Conservation (phyloP, 2,797 vertebrate genomes). For the Carapus acus region DNA sequence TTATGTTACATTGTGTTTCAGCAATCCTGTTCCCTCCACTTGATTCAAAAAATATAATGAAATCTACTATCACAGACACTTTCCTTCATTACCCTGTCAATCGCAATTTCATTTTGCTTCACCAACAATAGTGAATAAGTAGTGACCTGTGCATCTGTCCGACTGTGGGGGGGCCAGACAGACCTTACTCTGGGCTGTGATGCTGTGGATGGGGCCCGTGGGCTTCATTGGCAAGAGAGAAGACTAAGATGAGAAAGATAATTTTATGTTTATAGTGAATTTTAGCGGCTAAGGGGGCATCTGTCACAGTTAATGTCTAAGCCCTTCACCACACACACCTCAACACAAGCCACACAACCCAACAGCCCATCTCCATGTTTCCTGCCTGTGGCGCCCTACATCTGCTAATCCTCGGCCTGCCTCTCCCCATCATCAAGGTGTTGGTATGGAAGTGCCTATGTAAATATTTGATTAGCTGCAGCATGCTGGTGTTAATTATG, state of each 20-base stretch:
- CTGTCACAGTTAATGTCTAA: conserved; percentile 71
- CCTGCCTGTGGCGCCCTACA: conserved; percentile 54
- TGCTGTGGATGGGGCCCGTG: no score
- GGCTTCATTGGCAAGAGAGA: no score
- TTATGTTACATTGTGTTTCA: conserved; percentile 8
- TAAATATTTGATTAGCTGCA: conserved; percentile 81
- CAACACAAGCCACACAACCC: no score
- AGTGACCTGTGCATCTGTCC: conserved; percentile 55
- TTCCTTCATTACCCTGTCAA: conserved; percentile 64
- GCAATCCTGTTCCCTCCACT: conserved; percentile 20
- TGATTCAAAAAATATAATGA: conserved; percentile 19
- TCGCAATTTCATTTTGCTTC: conserved; percentile 60
- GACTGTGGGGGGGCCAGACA: no score
- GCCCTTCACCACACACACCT: conserved; percentile 51
- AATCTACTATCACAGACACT: conserved; percentile 40
- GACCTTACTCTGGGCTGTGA: no score
- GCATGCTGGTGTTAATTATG: conserved; percentile 71
- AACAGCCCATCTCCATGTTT: conserved; percentile 37
- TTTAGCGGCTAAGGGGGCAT: conserved; percentile 67
- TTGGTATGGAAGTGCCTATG: conserved; percentile 65
- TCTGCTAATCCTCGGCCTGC: conserved; percentile 70
- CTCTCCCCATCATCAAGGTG: conserved; percentile 70
- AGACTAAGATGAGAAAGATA: conserved; percentile 39
- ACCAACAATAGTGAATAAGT: conserved; percentile 46
- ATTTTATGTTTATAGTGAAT: conserved; percentile 66